Percentiles rank a stretch among this genome's conserved stretches.
phyloP scores from a whole-genome alignment of 1,140 invertebrate species.

The Zeugodacus cucurbitae region DNA sequence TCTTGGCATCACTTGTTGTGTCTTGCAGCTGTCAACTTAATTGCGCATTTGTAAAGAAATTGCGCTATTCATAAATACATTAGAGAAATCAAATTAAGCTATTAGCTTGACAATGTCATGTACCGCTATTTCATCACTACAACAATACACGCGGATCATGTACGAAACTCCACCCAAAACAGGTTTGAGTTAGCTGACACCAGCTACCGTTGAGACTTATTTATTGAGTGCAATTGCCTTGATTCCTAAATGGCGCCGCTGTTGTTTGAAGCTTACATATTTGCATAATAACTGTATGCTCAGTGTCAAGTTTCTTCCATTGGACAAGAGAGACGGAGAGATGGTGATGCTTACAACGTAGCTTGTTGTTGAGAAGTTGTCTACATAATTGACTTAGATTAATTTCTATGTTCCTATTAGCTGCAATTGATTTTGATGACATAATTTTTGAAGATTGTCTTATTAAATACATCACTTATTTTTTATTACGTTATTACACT shows the following conservation, averaged over 20 bases:
- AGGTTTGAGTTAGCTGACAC: not conserved
- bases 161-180: not conserved
- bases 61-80: not conserved
- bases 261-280: not conserved
- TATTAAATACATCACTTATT: too few species aligned
- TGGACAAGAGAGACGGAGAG: too few species aligned
- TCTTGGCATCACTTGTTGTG: not conserved
- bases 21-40: not conserved
- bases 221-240: not conserved
- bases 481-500: too few species aligned
- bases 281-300: not conserved
- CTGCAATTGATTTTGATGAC: too few species aligned
- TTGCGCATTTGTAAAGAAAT: not conserved
- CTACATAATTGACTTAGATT: not conserved
- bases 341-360: not conserved
- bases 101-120: not conserved
- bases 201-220: not conserved
- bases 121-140: not conserved
- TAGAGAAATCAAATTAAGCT: slow-evolving; percentile 13
- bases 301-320: not conserved
- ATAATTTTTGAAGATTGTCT: too few species aligned
- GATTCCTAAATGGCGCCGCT: not conserved
- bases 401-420: not conserved
- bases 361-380: not conserved
- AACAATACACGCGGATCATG: too few species aligned